Conservation (phyloP, 2,113 vertebrate species). For the Lipophrys pholis region DNA sequence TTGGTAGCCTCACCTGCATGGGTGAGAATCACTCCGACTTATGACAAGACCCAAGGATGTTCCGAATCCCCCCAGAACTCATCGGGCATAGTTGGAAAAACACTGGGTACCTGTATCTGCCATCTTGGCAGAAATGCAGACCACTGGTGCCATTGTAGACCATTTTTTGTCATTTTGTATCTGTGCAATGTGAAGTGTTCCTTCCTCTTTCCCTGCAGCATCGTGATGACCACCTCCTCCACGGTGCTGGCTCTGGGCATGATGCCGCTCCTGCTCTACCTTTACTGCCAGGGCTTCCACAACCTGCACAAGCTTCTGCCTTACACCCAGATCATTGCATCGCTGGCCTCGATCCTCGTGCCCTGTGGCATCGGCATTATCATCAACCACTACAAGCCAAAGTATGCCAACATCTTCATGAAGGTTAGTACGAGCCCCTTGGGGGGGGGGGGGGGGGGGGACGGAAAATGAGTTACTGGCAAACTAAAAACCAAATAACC, state of each 20-base stretch:
- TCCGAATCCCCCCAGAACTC: no score
- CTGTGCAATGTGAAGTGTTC: no score
- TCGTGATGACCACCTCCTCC: constrained; percentile 88
- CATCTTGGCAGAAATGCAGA: no score
- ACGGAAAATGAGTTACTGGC: no score
- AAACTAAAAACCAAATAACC: no score
- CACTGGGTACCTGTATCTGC: no score
- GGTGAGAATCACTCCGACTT: no score
- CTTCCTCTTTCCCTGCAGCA: constrained; percentile 67
- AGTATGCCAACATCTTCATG: constrained; percentile 74
- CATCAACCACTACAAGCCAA: constrained; percentile 83
- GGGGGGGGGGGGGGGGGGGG: neutral
- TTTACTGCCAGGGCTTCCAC: constrained; percentile 84
- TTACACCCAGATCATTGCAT: constrained; percentile 77
- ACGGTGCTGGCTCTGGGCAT: constrained; percentile 84
- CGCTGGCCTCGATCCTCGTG: constrained; percentile 80
- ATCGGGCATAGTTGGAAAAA: no score
- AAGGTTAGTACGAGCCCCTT: constrained; percentile 78
- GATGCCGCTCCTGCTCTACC: constrained; percentile 88
- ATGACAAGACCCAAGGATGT: no score
- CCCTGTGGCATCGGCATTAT: constrained; percentile 83
- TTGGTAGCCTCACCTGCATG: no score
- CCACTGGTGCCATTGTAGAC: no score
- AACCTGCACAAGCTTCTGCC: constrained; percentile 81
- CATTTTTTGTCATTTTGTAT: no score